Evolutionary conservation across 1,140 invertebrate species (phyloP), one percentile per base, ranked within the genome.

Genomic region (Cotesia typhae): DNA sequence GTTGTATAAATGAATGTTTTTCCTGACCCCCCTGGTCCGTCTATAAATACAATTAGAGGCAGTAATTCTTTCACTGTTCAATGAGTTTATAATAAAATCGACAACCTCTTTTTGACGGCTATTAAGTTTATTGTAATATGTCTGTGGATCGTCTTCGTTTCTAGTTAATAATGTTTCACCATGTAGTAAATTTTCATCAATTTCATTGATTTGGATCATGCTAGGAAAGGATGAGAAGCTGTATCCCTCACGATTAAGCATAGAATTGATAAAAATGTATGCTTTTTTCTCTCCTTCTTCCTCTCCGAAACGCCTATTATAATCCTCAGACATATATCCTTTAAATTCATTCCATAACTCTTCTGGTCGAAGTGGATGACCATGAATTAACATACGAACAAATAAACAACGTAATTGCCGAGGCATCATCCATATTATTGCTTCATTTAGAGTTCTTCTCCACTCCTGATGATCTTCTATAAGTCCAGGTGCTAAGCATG

Each of bases 381-480:
- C 10, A 53, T n/a, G 53, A 6, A 59, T 41, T 17, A 68, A 59
- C 4, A 68, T 60, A 9, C 67, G 53, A 36, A 59, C 35, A 59
- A 68, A 68, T 59, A 68, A 59, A 7, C 55, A 55, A 7, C 53
- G 20, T 17, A 68, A 59, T 59, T 68, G 67, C 41, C 36, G 67
- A 10, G 57, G 28, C 57, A 59, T 20, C 57, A 59, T 59, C 57
- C 57, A 20, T 59, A 17, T 6, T 17, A 20, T 17, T 28, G 17
- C 72, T 41, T 69, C 72, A 37, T 68, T 20, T 38, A 69, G 61
- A 9, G 72, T 60, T 52, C 59, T 36, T 69, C 17, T 41, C 66
- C 66, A 73, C 63, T 73, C 72, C 9, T 69, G 14, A 47, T 75
- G 70, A 52, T 75, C 70, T 69, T 75, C 74, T 36, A 75, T 75